Base-by-base conservation (phyloP, 1,140 invertebrate species). In the Agraylea sexmaculata region DNA sequence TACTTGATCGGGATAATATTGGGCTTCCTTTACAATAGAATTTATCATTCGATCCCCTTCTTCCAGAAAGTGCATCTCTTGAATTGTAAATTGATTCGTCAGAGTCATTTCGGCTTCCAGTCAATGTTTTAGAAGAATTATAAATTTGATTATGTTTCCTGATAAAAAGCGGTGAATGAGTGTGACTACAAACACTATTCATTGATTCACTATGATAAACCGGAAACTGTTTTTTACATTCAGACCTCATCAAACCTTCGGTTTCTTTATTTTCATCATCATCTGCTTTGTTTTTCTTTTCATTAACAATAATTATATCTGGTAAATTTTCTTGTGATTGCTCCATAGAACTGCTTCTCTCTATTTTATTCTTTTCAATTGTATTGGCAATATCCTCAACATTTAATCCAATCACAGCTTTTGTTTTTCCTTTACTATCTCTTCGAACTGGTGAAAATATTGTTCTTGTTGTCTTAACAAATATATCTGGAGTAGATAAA, bases 401-500 rank as follows among this genome's bases (percentile, higher is more conserved):
- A 37, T 66, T 53, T 10, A 68, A 53, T 19, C 64, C 63, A 50
- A 68, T 68, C 0, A 66, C 65, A 12, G 64, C 62, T 46, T 59
- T 56, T 0, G 64, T 58, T 12, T 66, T 52, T 1, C 69, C 59
- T 41, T 71, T 69, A 7, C 66, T 65, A 28, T 69, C 69, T 36
- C 65, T 58, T 10, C 70, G 68, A 7, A 83, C 69, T 0, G 80
- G 77, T 1, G 78, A 78, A 46, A 84, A 83, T 40, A 85, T 71
- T 62, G 81, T 83, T 19, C 79, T 66, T 33, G 78, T 83, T 0
- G 81, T 85, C 53, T 80, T 81, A 0, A 84, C 76, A 40, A 83
- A 80, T 5, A 83, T 68, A 54, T 73, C 71, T 35, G 61, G 64
- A n/a, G 50, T 58, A 8, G 52, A 47, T n/a, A n/a, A n/a, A 19